Percentiles rank a stretch among this genome's conserved stretches.
phyloP scores from a whole-genome alignment of 2,888 invertebrate genomes.

The Geophilus truncorum region DNA sequence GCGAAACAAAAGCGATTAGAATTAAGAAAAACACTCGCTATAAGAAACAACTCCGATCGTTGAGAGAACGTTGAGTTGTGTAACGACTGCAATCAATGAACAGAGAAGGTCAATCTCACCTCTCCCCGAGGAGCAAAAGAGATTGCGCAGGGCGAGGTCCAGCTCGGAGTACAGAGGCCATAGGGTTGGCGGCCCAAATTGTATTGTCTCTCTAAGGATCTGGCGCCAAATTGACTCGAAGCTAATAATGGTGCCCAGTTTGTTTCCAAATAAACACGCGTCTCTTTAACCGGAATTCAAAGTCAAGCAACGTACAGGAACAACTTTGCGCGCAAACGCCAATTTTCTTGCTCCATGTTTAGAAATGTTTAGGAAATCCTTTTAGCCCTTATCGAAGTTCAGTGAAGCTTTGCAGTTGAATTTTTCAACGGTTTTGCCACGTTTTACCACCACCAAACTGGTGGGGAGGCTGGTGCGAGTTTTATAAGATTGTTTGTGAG shows the following conservation, averaged over 20 bases:
- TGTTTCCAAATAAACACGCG: conserved; percentile 25
- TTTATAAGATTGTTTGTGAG: not conserved
- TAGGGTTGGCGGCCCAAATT: conserved; percentile 13
- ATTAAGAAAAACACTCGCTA: not conserved
- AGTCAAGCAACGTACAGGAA: conserved; percentile 7
- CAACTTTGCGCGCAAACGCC: not conserved
- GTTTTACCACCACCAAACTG: not conserved
- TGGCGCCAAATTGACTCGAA: conserved; percentile 21
- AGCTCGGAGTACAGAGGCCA: conserved; percentile 7
- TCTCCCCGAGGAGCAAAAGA: conserved; percentile 21
- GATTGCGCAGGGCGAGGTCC: conserved; percentile 8
- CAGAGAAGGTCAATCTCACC: conserved; percentile 24
- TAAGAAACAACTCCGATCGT: not conserved
- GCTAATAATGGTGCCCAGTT: conserved; percentile 17
- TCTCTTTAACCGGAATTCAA: conserved; percentile 27
- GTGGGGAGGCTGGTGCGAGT: not conserved
- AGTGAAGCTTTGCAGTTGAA: not conserved
- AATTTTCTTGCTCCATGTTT: conserved; percentile 18
- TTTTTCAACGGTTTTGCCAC: not conserved
- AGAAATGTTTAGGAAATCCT: conserved; percentile 27
- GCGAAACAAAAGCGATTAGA: not conserved
- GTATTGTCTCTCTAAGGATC: conserved; percentile 23
- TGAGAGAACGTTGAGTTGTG: conserved; percentile 18
- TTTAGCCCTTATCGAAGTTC: not conserved
- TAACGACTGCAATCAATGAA: conserved; percentile 20